Evolutionary conservation across 2,888 invertebrate species (phyloP), one percentile per base, ranked within the genome.

Genomic region (Rhaphigaster nebulosa): DNA sequence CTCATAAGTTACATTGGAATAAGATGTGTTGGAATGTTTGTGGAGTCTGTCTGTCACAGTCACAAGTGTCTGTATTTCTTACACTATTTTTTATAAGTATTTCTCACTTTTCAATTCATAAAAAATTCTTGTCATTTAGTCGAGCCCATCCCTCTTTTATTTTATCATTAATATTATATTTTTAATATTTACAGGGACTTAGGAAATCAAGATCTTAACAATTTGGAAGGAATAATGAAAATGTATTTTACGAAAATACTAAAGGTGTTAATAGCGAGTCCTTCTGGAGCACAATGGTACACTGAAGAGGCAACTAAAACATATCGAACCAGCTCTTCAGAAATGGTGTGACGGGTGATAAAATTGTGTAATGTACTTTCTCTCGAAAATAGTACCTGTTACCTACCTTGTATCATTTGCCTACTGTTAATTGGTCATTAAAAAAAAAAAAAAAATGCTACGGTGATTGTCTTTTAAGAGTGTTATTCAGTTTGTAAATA

Each of bases 401-500:
- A 50, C 84, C 84, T n/a, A 50, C 45, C 84, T 45, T 45, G 45
- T 84, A 84, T 84, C 84, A 41, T 45, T 84, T 50, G 45, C 84
- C 84, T 45, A n/a, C 41, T n/a, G 26, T 41, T 84, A 4, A 50
- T 84, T 45, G 84, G 84, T 45, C 84, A 84, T 84, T 84, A 20
- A 76, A 76, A 76, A 29, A 76, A 70, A 76, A 38, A 65, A 29
- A 29, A 65, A 65, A 29, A 65, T 29, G 6, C 34, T 76, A 20
- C 18, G 70, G 38, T 76, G 70, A 76, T 38, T 76, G 70, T 76
- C 84, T 84, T 45, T 45, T 45, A 84, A 15, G 15, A 84, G n/a
- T 84, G 84, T 84, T 84, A 84, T 50, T 84, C 45, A 45, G n/a
- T 84, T 84, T 84, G 84, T 84, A 84, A 84, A 84, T 84, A 84